Conservation (phyloP, 2,113 vertebrate genomes). For the Dolichallabes microphthalmus region DNA sequence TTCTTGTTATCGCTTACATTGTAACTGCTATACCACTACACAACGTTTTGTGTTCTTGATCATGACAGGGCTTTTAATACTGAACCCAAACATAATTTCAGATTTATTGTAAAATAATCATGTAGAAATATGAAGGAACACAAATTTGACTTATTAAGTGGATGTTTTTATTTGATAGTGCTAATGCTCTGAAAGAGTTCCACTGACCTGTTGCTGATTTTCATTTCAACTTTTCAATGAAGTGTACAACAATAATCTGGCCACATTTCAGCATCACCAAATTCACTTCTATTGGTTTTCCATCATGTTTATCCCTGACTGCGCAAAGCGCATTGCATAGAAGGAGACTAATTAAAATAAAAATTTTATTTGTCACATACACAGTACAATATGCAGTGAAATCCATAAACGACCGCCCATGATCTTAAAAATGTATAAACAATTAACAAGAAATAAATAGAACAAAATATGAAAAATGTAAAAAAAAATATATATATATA, state of each 20-base stretch:
- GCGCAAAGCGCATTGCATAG: background rate
- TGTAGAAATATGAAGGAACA: background rate
- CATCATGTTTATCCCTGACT: background rate
- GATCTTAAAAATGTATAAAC: too few relatives aligned
- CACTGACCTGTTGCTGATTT: background rate
- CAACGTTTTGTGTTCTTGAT: background rate
- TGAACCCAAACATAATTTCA: background rate
- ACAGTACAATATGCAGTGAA: too few relatives aligned
- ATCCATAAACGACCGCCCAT: too few relatives aligned
- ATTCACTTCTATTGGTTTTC: too few relatives aligned
- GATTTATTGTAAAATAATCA: background rate
- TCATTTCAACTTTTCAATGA: background rate
- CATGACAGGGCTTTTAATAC: background rate
- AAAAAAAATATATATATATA: too few relatives aligned
- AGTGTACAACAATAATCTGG: background rate
- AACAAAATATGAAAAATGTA: too few relatives aligned
- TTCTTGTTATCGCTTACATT: background rate
- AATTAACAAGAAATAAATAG: too few relatives aligned
- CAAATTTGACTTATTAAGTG: background rate
- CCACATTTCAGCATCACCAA: background rate
- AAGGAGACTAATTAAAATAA: too few relatives aligned
- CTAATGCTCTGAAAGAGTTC: too few relatives aligned
- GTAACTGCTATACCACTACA: background rate
- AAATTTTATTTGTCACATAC: too few relatives aligned
- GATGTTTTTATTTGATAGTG: background rate